phyloP scores from a whole-genome alignment of 2,113 vertebrate genomes.

The Lagopus leucura region DNA sequence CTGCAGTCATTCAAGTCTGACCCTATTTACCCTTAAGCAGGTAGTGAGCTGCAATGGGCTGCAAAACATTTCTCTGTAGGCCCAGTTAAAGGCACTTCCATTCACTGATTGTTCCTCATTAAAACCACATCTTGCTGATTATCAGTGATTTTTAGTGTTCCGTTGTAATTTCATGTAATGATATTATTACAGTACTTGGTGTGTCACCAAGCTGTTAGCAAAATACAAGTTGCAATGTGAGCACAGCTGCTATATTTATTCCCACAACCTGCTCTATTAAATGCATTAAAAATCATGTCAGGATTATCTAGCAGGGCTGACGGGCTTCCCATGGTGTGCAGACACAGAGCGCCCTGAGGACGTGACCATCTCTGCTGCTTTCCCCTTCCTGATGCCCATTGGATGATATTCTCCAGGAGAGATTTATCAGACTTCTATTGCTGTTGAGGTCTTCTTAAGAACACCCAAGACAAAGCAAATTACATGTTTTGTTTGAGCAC shows the following conservation, averaged over 20 bases:
- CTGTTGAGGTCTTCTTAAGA: not conserved
- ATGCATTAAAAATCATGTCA: not conserved
- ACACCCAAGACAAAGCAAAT: not conserved
- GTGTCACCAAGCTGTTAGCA: not conserved
- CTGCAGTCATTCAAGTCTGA: not conserved
- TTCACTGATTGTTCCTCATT: constrained; percentile 8
- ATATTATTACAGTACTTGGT: not conserved
- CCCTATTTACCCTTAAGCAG: not conserved
- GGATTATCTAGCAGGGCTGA: not conserved
- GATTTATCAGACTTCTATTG: not conserved
- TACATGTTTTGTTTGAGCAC: not conserved
- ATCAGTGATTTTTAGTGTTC: constrained; percentile 5
- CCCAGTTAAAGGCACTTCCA: not conserved
- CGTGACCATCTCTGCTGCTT: not conserved
- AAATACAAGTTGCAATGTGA: not conserved
- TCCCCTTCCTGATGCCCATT: not conserved
- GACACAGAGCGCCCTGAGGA: not conserved
- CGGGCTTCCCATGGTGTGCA: not conserved
- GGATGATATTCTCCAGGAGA: not conserved
- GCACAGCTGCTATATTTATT: not conserved
- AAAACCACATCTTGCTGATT: not conserved
- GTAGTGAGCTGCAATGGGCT: not conserved
- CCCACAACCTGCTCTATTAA: not conserved
- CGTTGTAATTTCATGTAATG: not conserved
- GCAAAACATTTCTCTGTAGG: not conserved